Percentiles rank a stretch among this genome's conserved stretches.
Evolutionary conservation across 1,140 invertebrate species (phyloP).

Genomic region (Ylistrum balloti): DNA sequence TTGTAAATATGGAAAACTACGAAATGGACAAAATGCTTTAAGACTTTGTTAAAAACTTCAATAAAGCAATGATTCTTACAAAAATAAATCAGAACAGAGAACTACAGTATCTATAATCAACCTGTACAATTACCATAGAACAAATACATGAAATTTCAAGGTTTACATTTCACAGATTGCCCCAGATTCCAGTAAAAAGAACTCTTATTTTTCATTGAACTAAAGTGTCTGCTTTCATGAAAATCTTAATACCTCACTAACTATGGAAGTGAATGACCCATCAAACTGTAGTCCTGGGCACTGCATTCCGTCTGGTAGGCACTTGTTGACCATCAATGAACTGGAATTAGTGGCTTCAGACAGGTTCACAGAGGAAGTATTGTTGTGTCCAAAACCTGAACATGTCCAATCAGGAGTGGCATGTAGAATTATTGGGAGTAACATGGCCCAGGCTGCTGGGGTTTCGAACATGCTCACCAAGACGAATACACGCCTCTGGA

Average conservation of each 20-base stretch:
- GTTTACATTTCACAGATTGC: too few relatives aligned
- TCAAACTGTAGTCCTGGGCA: slow-evolving; percentile 57
- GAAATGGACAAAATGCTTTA: too few relatives aligned
- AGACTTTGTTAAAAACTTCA: too few relatives aligned
- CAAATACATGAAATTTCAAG: too few relatives aligned
- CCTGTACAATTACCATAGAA: too few relatives aligned
- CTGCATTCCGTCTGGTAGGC: slow-evolving; percentile 28
- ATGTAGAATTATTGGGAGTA: slow-evolving; percentile 73
- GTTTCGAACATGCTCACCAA: slow-evolving; percentile 77
- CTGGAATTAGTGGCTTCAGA: slow-evolving; percentile 45
- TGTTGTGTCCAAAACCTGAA: not conserved
- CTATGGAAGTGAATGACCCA: slow-evolving; percentile 67
- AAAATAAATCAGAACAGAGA: too few relatives aligned
- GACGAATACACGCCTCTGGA: slow-evolving; percentile 74
- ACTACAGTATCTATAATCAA: too few relatives aligned
- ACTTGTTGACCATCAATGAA: slow-evolving; percentile 44
- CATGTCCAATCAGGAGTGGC: slow-evolving; percentile 65
- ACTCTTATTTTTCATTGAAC: too few relatives aligned
- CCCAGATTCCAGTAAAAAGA: too few relatives aligned
- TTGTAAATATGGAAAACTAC: too few relatives aligned
- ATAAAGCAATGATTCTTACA: too few relatives aligned
- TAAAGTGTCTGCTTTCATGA: not conserved
- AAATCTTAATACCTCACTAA: slow-evolving; percentile 67
- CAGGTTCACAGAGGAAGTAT: slow-evolving; percentile 3
- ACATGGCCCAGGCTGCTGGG: slow-evolving; percentile 77